A percentile compares a stretch with the other conserved stretches of the same genome.
phyloP scores from a whole-genome alignment of 2,113 vertebrate genomes.

The Bubo scandiacus region DNA sequence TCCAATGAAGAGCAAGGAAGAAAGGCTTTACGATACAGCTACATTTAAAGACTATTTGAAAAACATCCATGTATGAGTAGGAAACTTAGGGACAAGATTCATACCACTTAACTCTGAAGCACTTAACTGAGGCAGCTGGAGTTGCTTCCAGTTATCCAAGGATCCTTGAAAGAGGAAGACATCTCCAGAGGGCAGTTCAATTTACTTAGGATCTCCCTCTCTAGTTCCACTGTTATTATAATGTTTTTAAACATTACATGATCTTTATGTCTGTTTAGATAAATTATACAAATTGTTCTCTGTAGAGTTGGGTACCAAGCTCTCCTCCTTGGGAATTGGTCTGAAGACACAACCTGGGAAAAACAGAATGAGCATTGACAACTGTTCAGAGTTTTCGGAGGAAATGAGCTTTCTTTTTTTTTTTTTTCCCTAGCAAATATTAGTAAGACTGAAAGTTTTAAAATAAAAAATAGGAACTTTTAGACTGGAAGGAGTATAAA shows the following conservation, averaged over 20 bases:
- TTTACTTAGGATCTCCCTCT: not conserved
- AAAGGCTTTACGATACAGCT: not conserved
- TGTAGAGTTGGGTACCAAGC: not conserved
- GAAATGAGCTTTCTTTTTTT: not conserved
- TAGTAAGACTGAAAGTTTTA: not conserved
- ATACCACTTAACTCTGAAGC: not conserved
- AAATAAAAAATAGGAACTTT: not conserved
- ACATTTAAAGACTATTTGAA: not conserved
- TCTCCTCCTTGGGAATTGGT: not conserved
- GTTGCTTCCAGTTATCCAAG: not conserved
- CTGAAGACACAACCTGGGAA: not conserved
- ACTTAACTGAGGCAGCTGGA: not conserved
- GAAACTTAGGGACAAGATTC: not conserved
- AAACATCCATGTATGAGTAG: not conserved
- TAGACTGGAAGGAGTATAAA: not conserved
- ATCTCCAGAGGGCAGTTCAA: not conserved
- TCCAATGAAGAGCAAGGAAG: not conserved
- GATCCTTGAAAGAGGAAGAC: not conserved
- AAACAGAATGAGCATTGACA: not conserved
- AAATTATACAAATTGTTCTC: not conserved
- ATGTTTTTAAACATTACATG: not conserved
- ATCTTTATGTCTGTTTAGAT: constrained; percentile 4
- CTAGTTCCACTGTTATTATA: not conserved
- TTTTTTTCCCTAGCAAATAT: not conserved
- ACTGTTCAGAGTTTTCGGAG: not conserved